phyloP scores from a whole-genome alignment of 1,140 invertebrate genomes.

The Heterodera schachtii region DNA sequence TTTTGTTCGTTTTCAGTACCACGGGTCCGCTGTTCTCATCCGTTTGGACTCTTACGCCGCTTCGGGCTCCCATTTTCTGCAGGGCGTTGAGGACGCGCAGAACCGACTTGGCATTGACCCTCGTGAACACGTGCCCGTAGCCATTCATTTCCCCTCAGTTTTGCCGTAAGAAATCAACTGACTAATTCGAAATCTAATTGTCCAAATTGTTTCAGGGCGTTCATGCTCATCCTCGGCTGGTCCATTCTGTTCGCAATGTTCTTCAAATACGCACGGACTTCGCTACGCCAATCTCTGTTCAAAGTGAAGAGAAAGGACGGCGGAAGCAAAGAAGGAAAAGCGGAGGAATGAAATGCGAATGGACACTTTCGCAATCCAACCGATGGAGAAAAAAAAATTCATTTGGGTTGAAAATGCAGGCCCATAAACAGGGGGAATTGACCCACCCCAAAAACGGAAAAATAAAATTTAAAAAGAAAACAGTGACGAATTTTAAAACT shows the following conservation, averaged over 20 bases:
- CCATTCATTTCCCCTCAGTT: not conserved
- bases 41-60: not conserved
- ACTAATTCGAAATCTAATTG: not conserved
- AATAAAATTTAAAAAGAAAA: no score
- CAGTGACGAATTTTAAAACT: no score
- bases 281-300: not conserved
- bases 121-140: not conserved
- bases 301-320: not conserved
- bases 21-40: not conserved
- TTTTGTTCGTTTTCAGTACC: not conserved
- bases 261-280: not conserved
- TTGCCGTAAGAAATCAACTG: not conserved
- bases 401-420: no score
- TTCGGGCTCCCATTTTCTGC: not conserved
- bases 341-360: no score
- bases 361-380: no score
- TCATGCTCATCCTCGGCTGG: not conserved
- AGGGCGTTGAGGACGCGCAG: not conserved
- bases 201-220: not conserved
- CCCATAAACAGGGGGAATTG: no score
- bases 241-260: not conserved
- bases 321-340: not conserved
- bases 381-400: no score
- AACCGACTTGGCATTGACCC: not conserved
- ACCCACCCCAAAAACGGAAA: no score